These are phyloP conservation scores for Oncorhynchus kisutch DNA, from an alignment of 2,113 vertebrate genomes.

Conservation along the genomic window DNA sequence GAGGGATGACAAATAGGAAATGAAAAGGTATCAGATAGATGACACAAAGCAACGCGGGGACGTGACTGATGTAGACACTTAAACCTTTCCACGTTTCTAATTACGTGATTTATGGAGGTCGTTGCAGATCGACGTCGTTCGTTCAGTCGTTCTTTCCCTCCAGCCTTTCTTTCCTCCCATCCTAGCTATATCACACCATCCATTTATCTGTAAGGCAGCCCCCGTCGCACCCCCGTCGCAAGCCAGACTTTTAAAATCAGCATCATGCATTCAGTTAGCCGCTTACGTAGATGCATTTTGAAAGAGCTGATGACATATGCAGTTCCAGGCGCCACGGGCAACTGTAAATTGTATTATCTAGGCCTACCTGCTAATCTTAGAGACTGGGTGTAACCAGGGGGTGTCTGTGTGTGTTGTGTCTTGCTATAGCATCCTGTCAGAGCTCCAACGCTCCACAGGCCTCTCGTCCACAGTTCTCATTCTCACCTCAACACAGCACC, in stretches of 20 bases:
- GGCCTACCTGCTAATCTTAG: no score
- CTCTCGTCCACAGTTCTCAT: background rate
- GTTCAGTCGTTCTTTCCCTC: conserved; percentile 16
- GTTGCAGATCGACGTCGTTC: conserved; percentile 56
- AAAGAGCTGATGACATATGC: conserved; percentile 15
- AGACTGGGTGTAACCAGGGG: no score
- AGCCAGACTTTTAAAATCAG: conserved; percentile 49
- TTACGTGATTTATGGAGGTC: conserved; percentile 75
- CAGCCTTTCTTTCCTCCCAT: conserved; percentile 35
- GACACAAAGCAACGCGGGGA: conserved; percentile 49
- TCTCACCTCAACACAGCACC: background rate
- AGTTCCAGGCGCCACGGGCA: background rate
- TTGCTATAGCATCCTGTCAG: background rate
- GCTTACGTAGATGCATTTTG: conserved; percentile 37
- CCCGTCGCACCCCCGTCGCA: no score
- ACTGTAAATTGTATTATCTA: no score
- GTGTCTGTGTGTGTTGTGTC: no score
- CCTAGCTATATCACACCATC: background rate
- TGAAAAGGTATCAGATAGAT: conserved; percentile 67
- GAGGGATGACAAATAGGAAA: conserved; percentile 70
- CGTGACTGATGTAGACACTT: conserved; percentile 74
- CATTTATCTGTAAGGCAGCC: background rate
- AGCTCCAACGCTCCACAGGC: background rate
- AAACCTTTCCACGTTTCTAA: conserved; percentile 66
- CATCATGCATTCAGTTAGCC: conserved; percentile 12